Evolutionary conservation across 2,113 vertebrate species (phyloP), one percentile per base, ranked within the genome.

Genomic region (Toxostoma redivivum): DNA sequence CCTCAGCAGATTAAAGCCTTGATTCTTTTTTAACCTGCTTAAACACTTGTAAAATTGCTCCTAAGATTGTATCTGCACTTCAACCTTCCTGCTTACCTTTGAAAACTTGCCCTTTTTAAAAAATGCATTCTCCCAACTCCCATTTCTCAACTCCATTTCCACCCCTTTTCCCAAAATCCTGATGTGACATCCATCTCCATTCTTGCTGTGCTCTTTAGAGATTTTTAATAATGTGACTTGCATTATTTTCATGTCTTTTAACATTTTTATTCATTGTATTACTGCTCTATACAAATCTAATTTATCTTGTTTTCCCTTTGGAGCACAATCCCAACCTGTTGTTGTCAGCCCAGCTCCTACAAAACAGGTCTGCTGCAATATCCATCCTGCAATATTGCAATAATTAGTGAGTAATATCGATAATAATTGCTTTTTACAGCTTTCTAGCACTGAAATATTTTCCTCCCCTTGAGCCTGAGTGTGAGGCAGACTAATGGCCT

Each of bases 1-100:
- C 47, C 24, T 94, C 66, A 62, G 33, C 38, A 92, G 62, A 69
- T 76, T 86, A 62, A 91, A 77, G 40, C 42, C 67, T 77, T 51
- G 44, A 60, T 92, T 94, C 54, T n/a, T 91, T 91, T 94, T 35
- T 86, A 90, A 83, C 79, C 56, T 90, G 45, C 42, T 88, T 86
- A 78, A 92, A 70, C 76, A 83, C 25, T 80, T 58, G 62, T 71
- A 90, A 90, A 93, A 93, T 66, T 86, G 31, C 24, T 80, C 35
- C 38, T 85, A 81, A 86, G 54, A 53, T 50, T 79, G 62, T 25
- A 77, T 54, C 74, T 92, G 38, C 27, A 44, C 35, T 54, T 78
- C 74, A 91, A 0, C 24, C 31, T 24, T 40, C 16, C 57, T 31
- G 22, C 48, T 81, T 37, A 20, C 42, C 65, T 92, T 78, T 81